Evolutionary conservation across 2,113 vertebrate species (phyloP), one percentile per base, ranked within the genome.

Genomic region (Fregetta grallaria): DNA sequence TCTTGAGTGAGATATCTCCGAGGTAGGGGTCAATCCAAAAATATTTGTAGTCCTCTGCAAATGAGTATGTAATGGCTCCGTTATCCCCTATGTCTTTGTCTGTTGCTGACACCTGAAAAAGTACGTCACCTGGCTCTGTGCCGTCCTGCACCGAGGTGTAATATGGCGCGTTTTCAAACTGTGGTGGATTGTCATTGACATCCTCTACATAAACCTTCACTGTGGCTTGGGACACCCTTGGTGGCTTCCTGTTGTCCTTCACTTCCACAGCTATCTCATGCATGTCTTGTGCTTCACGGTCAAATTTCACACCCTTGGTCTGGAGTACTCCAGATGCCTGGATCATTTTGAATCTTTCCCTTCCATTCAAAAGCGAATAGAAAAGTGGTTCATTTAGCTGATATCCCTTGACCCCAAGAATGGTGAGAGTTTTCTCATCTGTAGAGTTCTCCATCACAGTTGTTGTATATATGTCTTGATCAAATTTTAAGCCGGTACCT

Each of bases 1-100:
- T 98, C 94, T 98, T 98, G 45, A 99, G 98, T 16, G 99, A 99
- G 85, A 99, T 98, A 55, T 99, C 99, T 3, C 99, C 99, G 21
- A 99, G 96, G 38, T 98, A 98, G 19, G 99, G 99, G 88, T 99
- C 99, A 47, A 99, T 99, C 96, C 98, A 81, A 89, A 99, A 99
- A 76, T 99, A 99, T 40, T 97, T 96, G n/a, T 98, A 99, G 89
- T 99, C 98, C 53, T 99, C 99, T 77, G 98, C 98, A 67, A 99
- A 98, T 11, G 98, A 98, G 74, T 99, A 99, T 65, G 98, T 97
- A 56, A 99, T 75, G 13, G 95, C 98, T 72, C 98, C 98, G 1
- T 99, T 99, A 88, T 98, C 97, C 45, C 98, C 99, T 80, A 98
- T 86, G 94, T 99, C 99, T 86, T 90, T 96, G 89, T 99, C 99